Evolutionary conservation across 2,113 vertebrate genomes (phyloP).

Genomic region (Rhombomys opimus): DNA sequence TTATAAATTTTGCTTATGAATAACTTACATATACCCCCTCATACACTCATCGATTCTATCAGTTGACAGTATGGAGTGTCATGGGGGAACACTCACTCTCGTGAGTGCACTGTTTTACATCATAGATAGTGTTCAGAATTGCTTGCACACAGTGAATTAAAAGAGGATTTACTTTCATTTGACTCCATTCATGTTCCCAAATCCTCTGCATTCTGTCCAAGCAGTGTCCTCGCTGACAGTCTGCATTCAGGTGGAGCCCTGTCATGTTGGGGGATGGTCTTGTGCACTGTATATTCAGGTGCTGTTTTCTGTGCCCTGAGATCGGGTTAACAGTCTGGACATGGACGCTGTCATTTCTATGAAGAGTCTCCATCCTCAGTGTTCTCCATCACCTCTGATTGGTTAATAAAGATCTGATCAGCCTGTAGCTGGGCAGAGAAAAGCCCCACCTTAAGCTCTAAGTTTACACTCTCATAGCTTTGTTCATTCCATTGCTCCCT

Average conservation of each 20-base stretch:
- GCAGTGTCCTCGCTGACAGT: not conserved
- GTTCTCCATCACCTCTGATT: no score
- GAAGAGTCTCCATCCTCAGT: no score
- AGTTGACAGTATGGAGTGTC: not conserved
- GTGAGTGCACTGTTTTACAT: not conserved
- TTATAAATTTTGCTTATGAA: constrained; percentile 7
- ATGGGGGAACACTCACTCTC: not conserved
- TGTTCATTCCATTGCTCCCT: not conserved
- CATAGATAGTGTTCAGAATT: not conserved
- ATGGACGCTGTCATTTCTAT: no score
- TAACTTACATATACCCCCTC: not conserved
- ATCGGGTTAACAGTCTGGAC: no score
- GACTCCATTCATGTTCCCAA: not conserved
- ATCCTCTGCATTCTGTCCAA: not conserved
- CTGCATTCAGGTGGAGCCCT: not conserved
- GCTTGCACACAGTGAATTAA: not conserved
- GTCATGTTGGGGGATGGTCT: no score
- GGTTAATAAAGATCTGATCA: no score
- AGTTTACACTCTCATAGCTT: not conserved
- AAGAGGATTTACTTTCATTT: not conserved
- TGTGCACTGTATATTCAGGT: no score
- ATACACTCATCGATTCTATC: not conserved
- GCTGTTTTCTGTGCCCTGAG: no score
- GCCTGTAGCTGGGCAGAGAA: no score
- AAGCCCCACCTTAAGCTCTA: no score